Evolutionary conservation across 2,888 invertebrate species (phyloP), one percentile per base, ranked within the genome.

Genomic region (Aromia moschata): DNA sequence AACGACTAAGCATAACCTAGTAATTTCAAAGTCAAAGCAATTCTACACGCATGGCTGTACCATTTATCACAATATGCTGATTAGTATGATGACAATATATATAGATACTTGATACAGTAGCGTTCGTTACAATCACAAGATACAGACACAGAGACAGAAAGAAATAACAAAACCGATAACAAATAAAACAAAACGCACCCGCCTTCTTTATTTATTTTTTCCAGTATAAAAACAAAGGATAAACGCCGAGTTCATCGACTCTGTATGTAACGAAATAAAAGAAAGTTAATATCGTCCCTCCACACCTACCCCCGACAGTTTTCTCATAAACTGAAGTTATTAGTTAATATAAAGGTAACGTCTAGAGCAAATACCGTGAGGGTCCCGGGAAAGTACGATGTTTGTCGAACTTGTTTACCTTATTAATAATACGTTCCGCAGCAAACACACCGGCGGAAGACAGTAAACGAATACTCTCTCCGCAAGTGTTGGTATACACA

Each of bases 361-460:
- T 40, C 38, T 37, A 38, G 20, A 25, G 49, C 18, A 38, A 49
- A 49, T 49, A 45, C 7, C 10, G 16, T 5, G 20, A 49, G 49
- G 15, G 25, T 25, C 9, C 25, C 25, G 37, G 38, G 37, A 25
- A 49, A 49, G 38, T 25, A 49, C 38, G 25, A 38, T 49, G 37
- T 49, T 49, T 38, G 49, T 25, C 10, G 38, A 16, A 10, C 25
- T n/a, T 49, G 49, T 49, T 49, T 49, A 16, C 38, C 49, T 49
- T 49, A 49, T 49, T 49, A 49, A 49, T 49, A 49, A 49, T 30
- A 49, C 49, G 14, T 38, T 38, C 25, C 10, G 25, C 25, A 49
- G n/a, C 25, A 9, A 40, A 43, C n/a, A 18, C 43, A 10, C 18
- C 18, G 10, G 20, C 38, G 30, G 45, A 49, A 40, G 38, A 49